These are phyloP conservation scores for Neopelma chrysocephalum DNA, from an alignment of 2,797 vertebrate genomes.

Conservation along the genomic window DNA sequence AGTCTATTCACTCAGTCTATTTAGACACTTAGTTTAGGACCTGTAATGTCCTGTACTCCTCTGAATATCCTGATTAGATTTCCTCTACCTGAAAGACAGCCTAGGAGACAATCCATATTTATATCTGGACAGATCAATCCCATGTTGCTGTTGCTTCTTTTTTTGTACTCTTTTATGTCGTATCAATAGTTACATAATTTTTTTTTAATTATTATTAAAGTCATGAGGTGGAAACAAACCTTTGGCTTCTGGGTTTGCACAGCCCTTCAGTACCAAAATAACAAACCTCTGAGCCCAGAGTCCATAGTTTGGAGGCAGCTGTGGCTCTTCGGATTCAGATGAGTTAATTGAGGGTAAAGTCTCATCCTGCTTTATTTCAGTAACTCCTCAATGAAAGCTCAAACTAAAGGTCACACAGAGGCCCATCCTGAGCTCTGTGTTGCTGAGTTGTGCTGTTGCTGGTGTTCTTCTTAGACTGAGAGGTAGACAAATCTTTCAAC, in stretches of 20 bases:
- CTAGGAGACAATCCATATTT: not conserved
- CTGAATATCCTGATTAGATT: not conserved
- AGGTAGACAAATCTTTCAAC: not conserved
- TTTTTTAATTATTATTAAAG: not conserved
- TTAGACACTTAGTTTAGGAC: not conserved
- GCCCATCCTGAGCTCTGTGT: rapidly evolving
- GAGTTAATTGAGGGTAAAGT: not conserved
- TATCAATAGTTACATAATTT: not conserved
- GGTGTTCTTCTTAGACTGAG: not conserved
- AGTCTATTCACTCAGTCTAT: not conserved
- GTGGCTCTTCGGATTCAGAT: not conserved
- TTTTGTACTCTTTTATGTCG: not conserved
- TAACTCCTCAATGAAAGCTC: not conserved
- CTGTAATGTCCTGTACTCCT: not conserved
- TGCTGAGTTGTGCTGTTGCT: not conserved
- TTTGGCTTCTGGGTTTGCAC: not conserved
- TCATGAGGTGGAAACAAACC: not conserved
- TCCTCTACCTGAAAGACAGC: not conserved
- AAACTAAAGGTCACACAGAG: not conserved
- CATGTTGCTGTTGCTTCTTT: not conserved
- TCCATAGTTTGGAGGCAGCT: not conserved
- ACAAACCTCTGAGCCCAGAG: not conserved
- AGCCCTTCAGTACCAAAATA: not conserved
- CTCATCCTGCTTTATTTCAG: not conserved
- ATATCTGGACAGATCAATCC: not conserved